Conservation (phyloP, 2,113 vertebrate genomes). For the Pagrus major region DNA sequence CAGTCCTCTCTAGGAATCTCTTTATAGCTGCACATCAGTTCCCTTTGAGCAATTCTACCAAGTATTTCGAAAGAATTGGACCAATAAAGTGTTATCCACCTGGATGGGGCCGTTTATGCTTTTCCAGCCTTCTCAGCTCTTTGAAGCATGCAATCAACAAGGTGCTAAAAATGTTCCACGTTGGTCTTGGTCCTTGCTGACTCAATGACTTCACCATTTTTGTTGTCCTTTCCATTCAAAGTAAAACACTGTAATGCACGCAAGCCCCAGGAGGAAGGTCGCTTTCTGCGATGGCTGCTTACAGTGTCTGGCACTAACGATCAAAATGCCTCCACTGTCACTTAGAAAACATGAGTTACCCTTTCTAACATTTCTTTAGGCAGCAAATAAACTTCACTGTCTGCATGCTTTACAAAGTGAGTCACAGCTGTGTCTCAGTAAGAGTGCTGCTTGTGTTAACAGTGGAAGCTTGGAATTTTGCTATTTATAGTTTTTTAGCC, state of each 20-base stretch:
- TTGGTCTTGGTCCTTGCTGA: conserved; percentile 13
- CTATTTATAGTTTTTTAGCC: not conserved
- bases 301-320: conserved; percentile 3
- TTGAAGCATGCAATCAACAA: conserved; percentile 41
- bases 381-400: not conserved
- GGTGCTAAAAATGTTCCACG: conserved; percentile 33
- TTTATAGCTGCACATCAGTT: not conserved
- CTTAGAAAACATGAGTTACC: not conserved
- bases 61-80: conserved; percentile 1
- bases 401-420: not conserved
- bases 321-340: conserved; percentile 1
- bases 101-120: conserved; percentile 33
- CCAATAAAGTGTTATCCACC: conserved; percentile 16
- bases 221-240: conserved; percentile 5
- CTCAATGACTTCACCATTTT: conserved; percentile 27
- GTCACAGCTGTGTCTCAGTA: not conserved
- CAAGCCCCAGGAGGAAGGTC: conserved; percentile 18
- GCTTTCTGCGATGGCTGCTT: not conserved
- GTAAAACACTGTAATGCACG: conserved; percentile 12
- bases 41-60: not conserved
- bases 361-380: not conserved
- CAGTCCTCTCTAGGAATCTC: conserved; percentile 1
- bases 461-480: not conserved
- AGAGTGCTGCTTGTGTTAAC: not conserved
- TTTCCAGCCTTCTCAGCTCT: conserved; percentile 33